Evolutionary conservation across 1,140 invertebrate species (phyloP).

Genomic region (Aplysia californica): DNA sequence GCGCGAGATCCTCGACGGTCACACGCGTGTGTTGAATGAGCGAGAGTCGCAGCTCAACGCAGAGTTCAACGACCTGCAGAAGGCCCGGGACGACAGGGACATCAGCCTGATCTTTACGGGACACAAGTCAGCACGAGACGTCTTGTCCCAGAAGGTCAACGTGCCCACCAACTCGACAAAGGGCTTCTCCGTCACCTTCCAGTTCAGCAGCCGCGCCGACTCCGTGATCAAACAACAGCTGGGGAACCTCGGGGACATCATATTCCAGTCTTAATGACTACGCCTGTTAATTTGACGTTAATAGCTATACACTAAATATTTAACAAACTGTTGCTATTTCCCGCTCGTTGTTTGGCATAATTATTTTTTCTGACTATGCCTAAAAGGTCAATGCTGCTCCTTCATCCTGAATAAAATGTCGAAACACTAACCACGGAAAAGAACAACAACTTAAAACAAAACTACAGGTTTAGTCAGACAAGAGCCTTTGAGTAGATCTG

Average conservation of each 20-base stretch:
- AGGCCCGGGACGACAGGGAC: constrained; percentile 52
- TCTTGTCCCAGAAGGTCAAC: constrained; percentile 43
- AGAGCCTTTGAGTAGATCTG: no score
- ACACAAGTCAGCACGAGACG: constrained; percentile 52
- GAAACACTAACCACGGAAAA: no score
- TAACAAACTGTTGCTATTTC: no score
- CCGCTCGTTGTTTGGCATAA: no score
- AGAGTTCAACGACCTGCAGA: constrained; percentile 44
- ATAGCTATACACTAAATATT: no score
- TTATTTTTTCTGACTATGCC: no score
- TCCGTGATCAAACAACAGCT: constrained; percentile 46
- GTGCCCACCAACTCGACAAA: constrained; percentile 48
- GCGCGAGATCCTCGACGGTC: constrained; percentile 45
- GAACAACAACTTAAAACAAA: no score
- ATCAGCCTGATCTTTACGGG: constrained; percentile 56
- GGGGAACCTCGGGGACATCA: constrained; percentile 50
- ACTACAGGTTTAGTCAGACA: no score
- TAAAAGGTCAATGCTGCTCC: no score
- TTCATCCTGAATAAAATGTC: no score
- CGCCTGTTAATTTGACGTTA: no score
- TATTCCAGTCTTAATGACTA: constrained; percentile 34
- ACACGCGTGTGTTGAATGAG: constrained; percentile 41
- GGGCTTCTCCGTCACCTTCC: constrained; percentile 58
- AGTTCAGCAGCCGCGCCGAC: constrained; percentile 55
- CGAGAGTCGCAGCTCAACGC: constrained; percentile 45